Evolutionary conservation across 92 coral and sea anemone genomes (phyloP).

Genomic region (Zoanthus sociatus): DNA sequence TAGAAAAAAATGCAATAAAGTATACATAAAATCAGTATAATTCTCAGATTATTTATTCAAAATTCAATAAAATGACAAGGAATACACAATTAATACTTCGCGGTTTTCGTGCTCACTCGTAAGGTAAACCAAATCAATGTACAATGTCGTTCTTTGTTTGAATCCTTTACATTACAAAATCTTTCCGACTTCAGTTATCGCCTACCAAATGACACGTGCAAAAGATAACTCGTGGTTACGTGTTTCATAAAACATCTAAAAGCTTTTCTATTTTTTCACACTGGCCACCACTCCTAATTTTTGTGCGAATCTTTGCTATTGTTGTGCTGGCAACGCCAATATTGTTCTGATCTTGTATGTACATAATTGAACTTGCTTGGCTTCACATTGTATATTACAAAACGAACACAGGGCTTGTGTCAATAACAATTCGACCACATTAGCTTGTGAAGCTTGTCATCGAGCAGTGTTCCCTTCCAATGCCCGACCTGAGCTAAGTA

Average conservation of each 20-base stretch:
- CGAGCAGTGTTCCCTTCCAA: background rate
- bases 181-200: conserved; percentile 40
- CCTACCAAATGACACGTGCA: background rate
- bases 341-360: background rate
- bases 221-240: conserved; percentile 1
- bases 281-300: conserved; percentile 33
- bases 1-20: background rate
- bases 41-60: background rate
- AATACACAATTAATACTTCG: background rate
- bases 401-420: background rate
- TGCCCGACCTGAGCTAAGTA: background rate
- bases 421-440: background rate
- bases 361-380: conserved; percentile 12
- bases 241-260: conserved; percentile 13
- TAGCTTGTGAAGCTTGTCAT: background rate
- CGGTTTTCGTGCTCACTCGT: background rate
- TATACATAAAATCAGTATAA: background rate
- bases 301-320: background rate
- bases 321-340: conserved; percentile 13
- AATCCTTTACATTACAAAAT: conserved; percentile 19
- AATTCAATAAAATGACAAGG: background rate
- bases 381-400: background rate
- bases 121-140: background rate
- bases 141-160: background rate
- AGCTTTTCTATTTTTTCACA: background rate